Evolutionary conservation across 2,797 vertebrate species (phyloP), one percentile per base, ranked within the genome.

Genomic region (Nyctibius grandis): DNA sequence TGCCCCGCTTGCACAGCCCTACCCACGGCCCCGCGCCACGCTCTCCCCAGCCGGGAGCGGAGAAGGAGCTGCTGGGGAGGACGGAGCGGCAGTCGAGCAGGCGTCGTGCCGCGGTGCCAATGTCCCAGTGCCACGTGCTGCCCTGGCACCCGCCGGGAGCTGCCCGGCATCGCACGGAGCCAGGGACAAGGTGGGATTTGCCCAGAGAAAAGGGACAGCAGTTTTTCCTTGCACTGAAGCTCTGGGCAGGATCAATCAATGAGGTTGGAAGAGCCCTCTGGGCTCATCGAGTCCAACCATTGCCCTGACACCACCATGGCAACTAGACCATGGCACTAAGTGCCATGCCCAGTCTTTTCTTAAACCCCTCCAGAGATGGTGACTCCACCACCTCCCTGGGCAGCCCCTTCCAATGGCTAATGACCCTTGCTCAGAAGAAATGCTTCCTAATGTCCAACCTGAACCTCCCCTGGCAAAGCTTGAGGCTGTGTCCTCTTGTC

Each of bases 1-100:
- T 81, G 64, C 61, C 38, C 54, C 6, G 1, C 15, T 10, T 25
- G 9, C 67, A 8, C 65, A n/a, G 28, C 14, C 1, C 0, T 3
- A 8, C 33, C 61, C 15, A 0, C 3, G 2, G 34, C 38, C 28
- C 14, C 65, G 38, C 5, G 6, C 47, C 1, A 0, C 0, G 15
- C 4, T 26, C 14, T 23, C 26, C 57, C 34, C 7, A 2, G 34
- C 48, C 7, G 8, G 75, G 50, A 64, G 16, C 0, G 9, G 17
- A 20, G 64, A 47, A 42, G 54, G 53, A 65, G n/a, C n/a, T 13
- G 57, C 33, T 1, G 11, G 17, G 40, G 36, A 36, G 38, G 34
- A 56, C 42, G 64, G 5, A 48, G 57, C 19, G 0, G 81, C 45
- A 6, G 29, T 20, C 1, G 12, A 70, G 75, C 44, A 14, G 40